Percentiles rank a stretch among this genome's conserved stretches.
phyloP scores from a whole-genome alignment of 2,888 invertebrate species.

The Notodonta ziczac region DNA sequence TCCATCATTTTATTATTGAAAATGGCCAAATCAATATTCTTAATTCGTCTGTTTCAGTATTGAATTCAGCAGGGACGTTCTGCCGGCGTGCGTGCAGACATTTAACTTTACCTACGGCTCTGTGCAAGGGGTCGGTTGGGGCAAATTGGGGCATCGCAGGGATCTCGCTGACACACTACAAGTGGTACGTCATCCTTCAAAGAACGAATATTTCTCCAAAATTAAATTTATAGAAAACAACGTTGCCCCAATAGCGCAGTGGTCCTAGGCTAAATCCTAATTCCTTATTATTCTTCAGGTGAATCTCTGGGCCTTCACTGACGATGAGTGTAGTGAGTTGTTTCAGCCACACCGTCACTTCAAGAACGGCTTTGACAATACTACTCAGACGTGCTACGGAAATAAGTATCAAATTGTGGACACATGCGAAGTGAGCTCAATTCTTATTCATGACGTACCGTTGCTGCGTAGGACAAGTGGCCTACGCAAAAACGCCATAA shows the following conservation, averaged over 20 bases:
- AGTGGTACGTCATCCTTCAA: constrained; percentile 19
- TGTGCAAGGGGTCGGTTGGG: constrained; percentile 31
- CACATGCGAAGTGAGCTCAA: constrained; percentile 26
- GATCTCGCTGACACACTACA: constrained; percentile 26
- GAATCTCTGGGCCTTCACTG: constrained; percentile 6
- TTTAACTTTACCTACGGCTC: fast-evolving
- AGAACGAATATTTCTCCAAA: no score
- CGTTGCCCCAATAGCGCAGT: no score
- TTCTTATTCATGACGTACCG: neutral
- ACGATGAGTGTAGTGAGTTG: constrained; percentile 8
- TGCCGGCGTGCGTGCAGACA: constrained; percentile 27
- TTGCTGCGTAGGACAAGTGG: no score
- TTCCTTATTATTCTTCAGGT: neutral
- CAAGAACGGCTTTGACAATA: constrained; percentile 18
- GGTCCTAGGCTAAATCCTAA: no score
- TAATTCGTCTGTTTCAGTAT: constrained; percentile 20
- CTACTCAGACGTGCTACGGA: constrained; percentile 28
- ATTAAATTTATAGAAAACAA: no score
- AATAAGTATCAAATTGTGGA: constrained; percentile 10
- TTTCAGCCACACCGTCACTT: constrained; percentile 23
- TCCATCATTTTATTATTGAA: no score
- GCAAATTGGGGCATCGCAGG: constrained; percentile 21
- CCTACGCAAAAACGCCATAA: no score
- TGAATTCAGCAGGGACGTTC: constrained; percentile 19
- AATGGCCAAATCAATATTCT: no score